Conservation (phyloP, 2,888 invertebrate genomes). For the Tethea ocularis region DNA sequence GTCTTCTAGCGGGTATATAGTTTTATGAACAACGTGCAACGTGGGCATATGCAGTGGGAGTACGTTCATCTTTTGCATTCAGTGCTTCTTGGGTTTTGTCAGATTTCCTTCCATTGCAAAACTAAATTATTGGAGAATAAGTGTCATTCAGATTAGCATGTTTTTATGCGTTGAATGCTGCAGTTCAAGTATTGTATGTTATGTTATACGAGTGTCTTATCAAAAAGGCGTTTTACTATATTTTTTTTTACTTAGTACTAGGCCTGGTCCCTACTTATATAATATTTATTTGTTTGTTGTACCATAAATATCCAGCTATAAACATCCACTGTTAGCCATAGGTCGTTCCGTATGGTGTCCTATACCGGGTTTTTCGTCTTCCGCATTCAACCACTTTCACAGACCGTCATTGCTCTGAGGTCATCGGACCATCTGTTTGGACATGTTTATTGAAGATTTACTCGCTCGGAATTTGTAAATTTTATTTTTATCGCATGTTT, state of each 20-base stretch:
- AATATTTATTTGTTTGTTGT: too few relatives aligned
- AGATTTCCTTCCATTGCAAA: constrained; percentile 13
- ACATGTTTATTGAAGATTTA: constrained; percentile 2
- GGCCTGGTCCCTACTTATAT: too few relatives aligned
- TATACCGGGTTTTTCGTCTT: not conserved
- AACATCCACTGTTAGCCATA: not conserved
- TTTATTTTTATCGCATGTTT: constrained; percentile 16
- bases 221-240: too few relatives aligned
- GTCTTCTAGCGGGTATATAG: not conserved
- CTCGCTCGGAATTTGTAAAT: constrained; percentile 10
- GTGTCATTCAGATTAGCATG: too few relatives aligned
- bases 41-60: constrained; percentile 36
- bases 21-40: constrained; percentile 15
- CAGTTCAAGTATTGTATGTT: too few relatives aligned
- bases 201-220: too few relatives aligned
- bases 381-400: constrained; percentile 4
- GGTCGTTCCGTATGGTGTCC: constrained; percentile 1
- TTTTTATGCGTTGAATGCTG: too few relatives aligned
- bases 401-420: not conserved
- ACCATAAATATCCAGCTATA: not conserved
- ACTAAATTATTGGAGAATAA: too few relatives aligned
- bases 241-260: not conserved
- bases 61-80: constrained; percentile 26
- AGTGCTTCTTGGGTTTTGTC: constrained; percentile 14
- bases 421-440: constrained; percentile 6